phyloP scores from a whole-genome alignment of 2,888 invertebrate genomes.

The Cataglyphis albicans region DNA sequence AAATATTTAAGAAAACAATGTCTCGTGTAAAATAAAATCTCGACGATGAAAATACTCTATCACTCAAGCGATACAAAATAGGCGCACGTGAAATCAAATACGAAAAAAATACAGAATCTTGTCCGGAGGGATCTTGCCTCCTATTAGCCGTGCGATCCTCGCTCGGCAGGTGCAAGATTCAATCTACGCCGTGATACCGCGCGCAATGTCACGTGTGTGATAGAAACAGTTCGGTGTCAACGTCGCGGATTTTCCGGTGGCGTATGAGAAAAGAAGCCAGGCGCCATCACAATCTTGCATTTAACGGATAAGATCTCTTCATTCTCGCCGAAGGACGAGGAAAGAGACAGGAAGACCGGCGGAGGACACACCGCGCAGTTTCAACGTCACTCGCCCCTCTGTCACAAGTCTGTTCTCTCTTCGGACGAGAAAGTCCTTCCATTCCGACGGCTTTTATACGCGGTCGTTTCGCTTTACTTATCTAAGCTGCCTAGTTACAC shows the following conservation, averaged over 20 bases:
- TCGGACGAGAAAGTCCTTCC: slow-evolving; percentile 58
- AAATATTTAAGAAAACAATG: background rate
- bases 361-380: slow-evolving; percentile 75
- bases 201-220: slow-evolving; percentile 35
- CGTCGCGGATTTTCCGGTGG: slow-evolving; percentile 69
- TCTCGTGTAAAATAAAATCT: background rate
- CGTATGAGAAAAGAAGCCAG: slow-evolving; percentile 53
- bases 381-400: slow-evolving; percentile 77
- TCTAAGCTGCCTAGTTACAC: slow-evolving; percentile 65
- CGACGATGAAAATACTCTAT: background rate
- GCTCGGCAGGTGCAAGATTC: slow-evolving; percentile 58
- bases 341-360: slow-evolving; percentile 33
- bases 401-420: slow-evolving; percentile 64
- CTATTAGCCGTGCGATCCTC: slow-evolving; percentile 47
- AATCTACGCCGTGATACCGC: slow-evolving; percentile 55
- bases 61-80: background rate
- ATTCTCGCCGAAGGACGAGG: slow-evolving; percentile 59
- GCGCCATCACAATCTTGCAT: slow-evolving; percentile 68
- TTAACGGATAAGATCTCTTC: slow-evolving; percentile 81
- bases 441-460: slow-evolving; percentile 76
- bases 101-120: slow-evolving; percentile 6
- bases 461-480: slow-evolving; percentile 79
- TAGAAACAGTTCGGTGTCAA: slow-evolving; percentile 45
- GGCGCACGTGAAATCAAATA: background rate
- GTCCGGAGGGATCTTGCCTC: slow-evolving; percentile 7